Evolutionary conservation across 1,140 invertebrate species (phyloP).

Genomic region (Prorops nasuta): DNA sequence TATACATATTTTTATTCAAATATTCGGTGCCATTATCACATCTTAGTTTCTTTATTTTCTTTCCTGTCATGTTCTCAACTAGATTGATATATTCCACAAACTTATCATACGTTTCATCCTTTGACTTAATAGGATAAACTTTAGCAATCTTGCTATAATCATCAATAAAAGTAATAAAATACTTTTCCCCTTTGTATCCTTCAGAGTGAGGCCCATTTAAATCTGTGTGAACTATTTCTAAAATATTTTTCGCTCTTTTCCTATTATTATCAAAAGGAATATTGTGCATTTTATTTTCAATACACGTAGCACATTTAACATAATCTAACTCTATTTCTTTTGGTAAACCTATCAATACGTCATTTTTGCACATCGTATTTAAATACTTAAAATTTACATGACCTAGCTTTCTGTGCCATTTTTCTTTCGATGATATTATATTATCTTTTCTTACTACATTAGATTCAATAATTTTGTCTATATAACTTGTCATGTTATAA

Average conservation of each 20-base stretch:
- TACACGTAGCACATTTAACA: slow-evolving; percentile 8
- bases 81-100: slow-evolving; percentile 17
- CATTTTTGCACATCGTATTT: slow-evolving; percentile 6
- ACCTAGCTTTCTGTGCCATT: slow-evolving; percentile 15
- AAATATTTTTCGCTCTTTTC: slow-evolving; percentile 1
- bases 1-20: slow-evolving; percentile 8
- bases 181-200: slow-evolving; percentile 5
- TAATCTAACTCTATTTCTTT: slow-evolving; percentile 5
- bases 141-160: slow-evolving; percentile 7
- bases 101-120: slow-evolving; percentile 14
- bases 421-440: slow-evolving; percentile 14
- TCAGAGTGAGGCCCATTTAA: slow-evolving; percentile 9
- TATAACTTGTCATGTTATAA: not conserved
- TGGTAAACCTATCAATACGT: slow-evolving; percentile 14
- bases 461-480: not conserved
- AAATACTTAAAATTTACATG: slow-evolving; percentile 20
- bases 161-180: slow-evolving; percentile 11
- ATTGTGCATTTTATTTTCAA: slow-evolving; percentile 14
- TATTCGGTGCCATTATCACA: slow-evolving; percentile 9
- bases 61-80: slow-evolving; percentile 5
- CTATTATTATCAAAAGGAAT: slow-evolving; percentile 11
- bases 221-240: slow-evolving; percentile 13
- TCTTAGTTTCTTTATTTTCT: slow-evolving; percentile 5
- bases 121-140: slow-evolving; percentile 8
- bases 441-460: slow-evolving; percentile 1